Conservation (phyloP, 1,140 invertebrate species). For the Drosophila pandora region DNA sequence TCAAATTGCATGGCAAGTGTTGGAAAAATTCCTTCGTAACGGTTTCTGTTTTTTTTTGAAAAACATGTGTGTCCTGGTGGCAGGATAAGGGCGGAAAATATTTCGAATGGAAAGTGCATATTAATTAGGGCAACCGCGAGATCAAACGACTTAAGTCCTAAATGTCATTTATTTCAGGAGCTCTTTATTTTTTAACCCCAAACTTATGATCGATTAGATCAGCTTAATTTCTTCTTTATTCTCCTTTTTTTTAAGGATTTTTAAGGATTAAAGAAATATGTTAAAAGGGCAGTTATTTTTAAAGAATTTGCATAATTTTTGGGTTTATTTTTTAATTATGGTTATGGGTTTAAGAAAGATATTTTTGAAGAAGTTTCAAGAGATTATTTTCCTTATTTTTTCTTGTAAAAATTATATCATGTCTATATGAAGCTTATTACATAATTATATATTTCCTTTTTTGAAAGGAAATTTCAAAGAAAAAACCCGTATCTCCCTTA, state of each 20-base stretch:
- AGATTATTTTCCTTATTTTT: not conserved
- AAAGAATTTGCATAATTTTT: conserved; percentile 12
- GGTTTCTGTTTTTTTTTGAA: not conserved
- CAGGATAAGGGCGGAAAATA: conserved; percentile 2
- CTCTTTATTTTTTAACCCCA: not conserved
- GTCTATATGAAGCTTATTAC: too few relatives aligned
- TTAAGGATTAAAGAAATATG: not conserved
- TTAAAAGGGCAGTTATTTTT: not conserved
- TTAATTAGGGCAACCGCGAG: conserved; percentile 20
- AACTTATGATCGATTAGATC: conserved; percentile 14
- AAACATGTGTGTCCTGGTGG: conserved; percentile 10
- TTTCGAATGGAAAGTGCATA: conserved; percentile 8
- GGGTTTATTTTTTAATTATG: not conserved
- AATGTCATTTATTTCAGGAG: not conserved
- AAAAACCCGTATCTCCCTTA: not conserved
- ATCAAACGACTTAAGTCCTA: conserved; percentile 5
- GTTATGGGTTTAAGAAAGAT: too few relatives aligned
- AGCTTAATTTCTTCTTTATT: not conserved
- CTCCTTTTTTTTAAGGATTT: not conserved
- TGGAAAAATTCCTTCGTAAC: conserved; percentile 16
- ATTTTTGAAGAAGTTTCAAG: not conserved
- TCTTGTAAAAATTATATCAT: not conserved
- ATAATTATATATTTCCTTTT: too few relatives aligned
- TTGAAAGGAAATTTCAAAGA: not conserved
- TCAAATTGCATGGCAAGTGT: conserved; percentile 48